Base-by-base conservation (phyloP, 2,113 vertebrate species). In the Semicossyphus pulcher region DNA sequence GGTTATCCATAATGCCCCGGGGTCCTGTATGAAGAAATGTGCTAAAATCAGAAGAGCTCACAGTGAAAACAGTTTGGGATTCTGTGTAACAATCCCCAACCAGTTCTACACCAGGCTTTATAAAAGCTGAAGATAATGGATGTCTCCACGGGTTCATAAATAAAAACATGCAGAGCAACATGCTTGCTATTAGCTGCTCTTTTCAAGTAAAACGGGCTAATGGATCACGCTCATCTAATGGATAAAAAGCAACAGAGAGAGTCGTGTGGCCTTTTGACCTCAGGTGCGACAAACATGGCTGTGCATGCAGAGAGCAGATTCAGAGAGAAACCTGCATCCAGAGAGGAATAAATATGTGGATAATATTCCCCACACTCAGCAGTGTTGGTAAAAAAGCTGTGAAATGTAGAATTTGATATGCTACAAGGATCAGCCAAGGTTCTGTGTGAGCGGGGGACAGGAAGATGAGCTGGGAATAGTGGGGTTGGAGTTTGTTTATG, bases 391-490 rank as follows among this genome's bases (percentile, higher is more conserved):
- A 45, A 80, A 79, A 86, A 81, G 54, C 84, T 78, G 76, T 89
- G 79, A 86, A 83, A 91, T 85, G 82, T 83, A 73, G 51, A 88
- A 89, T 88, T 87, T 73, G 87, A 86, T 90, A 89, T 74, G 81
- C 84, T 44, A 57, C 25, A 44, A 57, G 81, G 87, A 87, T 88
- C 89, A 88, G 86, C 72, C 68, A n/a, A 28, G 70, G 82, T 78
- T 88, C 73, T 72, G 5, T 9, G 29, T 32, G 56, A 83, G 67
- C 10, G 25, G 36, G 23, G 36, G 34, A 52, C 39, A 66, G 67
- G 71, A 77, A 76, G 78, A n/a, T n/a, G n/a, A n/a, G n/a, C n/a
- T n/a, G n/a, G n/a, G n/a, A n/a, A n/a, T n/a, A n/a, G n/a, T n/a
- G n/a, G n/a, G n/a, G n/a, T n/a, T n/a, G n/a, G n/a, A n/a, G n/a